Evolutionary conservation across 1,140 invertebrate genomes (phyloP), one percentile per base, ranked within the genome.

Genomic region (Thalassaphorura encarpata): DNA sequence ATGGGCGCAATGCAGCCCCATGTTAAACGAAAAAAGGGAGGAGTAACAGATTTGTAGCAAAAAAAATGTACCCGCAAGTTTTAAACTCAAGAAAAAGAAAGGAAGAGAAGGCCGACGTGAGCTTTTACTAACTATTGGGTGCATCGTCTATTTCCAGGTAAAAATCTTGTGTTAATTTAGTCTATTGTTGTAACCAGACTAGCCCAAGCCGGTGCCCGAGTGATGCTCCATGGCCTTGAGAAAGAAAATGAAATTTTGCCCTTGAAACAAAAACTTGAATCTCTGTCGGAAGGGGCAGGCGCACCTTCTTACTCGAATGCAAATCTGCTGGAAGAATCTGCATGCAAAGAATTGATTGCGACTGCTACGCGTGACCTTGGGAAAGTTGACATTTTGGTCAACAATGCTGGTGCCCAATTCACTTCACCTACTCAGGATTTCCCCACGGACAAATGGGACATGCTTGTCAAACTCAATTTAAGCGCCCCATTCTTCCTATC

Each of bases 161-260:
- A n/a, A n/a, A n/a, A n/a, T n/a, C n/a, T n/a, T n/a, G n/a, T n/a
- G n/a, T n/a, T n/a, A n/a, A n/a, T n/a, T n/a, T n/a, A n/a, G n/a
- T n/a, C n/a, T n/a, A n/a, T n/a, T n/a, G n/a, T n/a, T n/a, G n/a
- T n/a, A n/a, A n/a, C n/a, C n/a, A n/a, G n/a, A n/a, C n/a, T 72
- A 31, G 71, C 70, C 0, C 54, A 62, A 39, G 54, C 62, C 27
- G 69, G 70, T 11, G 63, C 62, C 61, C 48, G 66, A 21, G 50
- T 73, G 16, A 60, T 73, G 11, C 28, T 72, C 18, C 69, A 69
- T 56, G 71, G 70, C 26, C 61, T 69, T 41, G 67, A 67, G n/a
- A 61, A 62, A 47, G 50, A 56, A 52, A 46, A 29, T 55, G 49
- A 55, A 39, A 28, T 53, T 23, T 0, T 2, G 6, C 21, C 40